phyloP scores from a whole-genome alignment of 53 echinoderm and acorn worm genomes.

The Holothuria scabra region DNA sequence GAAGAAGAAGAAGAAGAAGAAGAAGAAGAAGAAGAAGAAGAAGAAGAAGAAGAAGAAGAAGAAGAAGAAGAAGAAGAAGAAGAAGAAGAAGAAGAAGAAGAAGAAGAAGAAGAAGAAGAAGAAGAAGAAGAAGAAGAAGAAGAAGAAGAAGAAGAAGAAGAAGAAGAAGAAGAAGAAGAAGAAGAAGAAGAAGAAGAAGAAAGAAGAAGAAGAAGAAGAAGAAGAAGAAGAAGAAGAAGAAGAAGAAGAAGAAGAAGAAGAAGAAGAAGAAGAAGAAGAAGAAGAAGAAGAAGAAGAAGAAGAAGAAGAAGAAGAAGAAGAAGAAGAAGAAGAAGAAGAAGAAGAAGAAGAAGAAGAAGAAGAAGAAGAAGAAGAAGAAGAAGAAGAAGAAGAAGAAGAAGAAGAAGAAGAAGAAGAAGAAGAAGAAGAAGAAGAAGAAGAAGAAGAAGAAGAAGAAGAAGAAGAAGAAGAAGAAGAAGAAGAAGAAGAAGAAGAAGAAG shows the following conservation, averaged over 20 bases:
- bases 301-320: conserved; percentile 39
- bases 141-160: conserved; percentile 31
- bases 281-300: conserved; percentile 39
- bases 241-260: conserved; percentile 39
- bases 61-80: conserved; percentile 40
- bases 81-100: conserved; percentile 40
- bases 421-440: conserved; percentile 39
- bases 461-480: conserved; percentile 39
- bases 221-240: conserved; percentile 40
- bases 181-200: background rate
- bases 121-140: conserved; percentile 40
- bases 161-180: background rate
- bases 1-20: conserved; percentile 26
- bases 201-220: conserved; percentile 30
- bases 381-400: conserved; percentile 39
- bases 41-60: conserved; percentile 40
- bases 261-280: conserved; percentile 39
- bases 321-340: conserved; percentile 39
- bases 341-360: conserved; percentile 39
- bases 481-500: conserved; percentile 28
- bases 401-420: conserved; percentile 39
- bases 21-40: conserved; percentile 36
- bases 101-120: conserved; percentile 32
- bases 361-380: conserved; percentile 39
- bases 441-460: conserved; percentile 39